These are phyloP conservation scores for Notothenia coriiceps DNA, from an alignment of 2,113 vertebrate species.

Conservation along the genomic window DNA sequence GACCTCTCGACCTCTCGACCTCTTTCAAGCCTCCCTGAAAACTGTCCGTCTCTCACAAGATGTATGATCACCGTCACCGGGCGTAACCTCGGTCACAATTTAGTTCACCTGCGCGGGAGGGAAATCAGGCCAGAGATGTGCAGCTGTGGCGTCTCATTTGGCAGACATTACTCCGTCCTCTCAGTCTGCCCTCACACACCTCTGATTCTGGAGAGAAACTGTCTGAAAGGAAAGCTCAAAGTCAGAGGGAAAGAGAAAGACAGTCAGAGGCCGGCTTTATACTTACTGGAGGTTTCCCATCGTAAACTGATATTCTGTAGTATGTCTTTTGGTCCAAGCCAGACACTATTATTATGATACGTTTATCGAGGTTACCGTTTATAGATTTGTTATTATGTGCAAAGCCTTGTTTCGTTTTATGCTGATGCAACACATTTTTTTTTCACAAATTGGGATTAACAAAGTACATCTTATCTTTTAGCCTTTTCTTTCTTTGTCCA, in stretches of 20 bases:
- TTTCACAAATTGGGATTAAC: too few species aligned
- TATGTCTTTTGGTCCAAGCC: too few species aligned
- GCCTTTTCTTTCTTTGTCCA: background rate
- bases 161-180: conserved; percentile 31
- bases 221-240: conserved; percentile 11
- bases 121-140: conserved; percentile 48
- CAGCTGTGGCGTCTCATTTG: conserved; percentile 59
- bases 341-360: background rate
- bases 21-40: conserved; percentile 46
- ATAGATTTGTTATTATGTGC: too few species aligned
- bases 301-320: background rate
- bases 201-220: conserved; percentile 37
- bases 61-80: conserved; percentile 57
- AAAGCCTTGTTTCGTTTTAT: too few species aligned
- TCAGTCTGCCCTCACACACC: conserved; percentile 10
- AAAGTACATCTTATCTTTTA: too few species aligned
- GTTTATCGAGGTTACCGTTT: background rate
- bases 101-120: conserved; percentile 47
- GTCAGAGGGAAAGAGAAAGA: background rate
- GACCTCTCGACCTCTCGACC: conserved; percentile 50
- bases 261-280: background rate
- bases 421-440: too few species aligned
- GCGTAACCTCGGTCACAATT: conserved; percentile 57
- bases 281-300: background rate
- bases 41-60: conserved; percentile 48